Base-by-base conservation (phyloP, 2,888 invertebrate genomes). In the Chrysodeixis includens region DNA sequence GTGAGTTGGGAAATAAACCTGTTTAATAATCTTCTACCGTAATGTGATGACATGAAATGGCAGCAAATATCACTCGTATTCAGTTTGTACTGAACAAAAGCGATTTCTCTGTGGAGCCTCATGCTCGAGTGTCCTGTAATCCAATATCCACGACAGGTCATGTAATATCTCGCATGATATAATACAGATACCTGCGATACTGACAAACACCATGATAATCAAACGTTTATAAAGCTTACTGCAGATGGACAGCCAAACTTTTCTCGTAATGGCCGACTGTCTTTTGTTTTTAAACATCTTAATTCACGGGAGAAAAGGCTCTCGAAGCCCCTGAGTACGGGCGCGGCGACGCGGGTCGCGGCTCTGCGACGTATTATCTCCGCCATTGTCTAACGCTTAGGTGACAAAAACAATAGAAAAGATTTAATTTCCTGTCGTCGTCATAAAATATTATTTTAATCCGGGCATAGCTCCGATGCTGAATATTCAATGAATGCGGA, bases 401-500 rank as follows among this genome's bases (percentile, higher is more conserved):
- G 85, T 85, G 89, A 86, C 86, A 86, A 89, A 90, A 90, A 91
- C 90, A 91, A 92, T 90, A 86, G 89, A 86, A 90, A 84, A 84
- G 85, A 83, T 92, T 92, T 90, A 92, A 93, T 93, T 93, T 93
- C 92, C 93, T 89, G 91, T 82, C 85, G 78, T 71, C 82, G 78
- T 84, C 84, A 86, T 90, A 88, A 92, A 92, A 91, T 92, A 92
- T 91, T 90, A 90, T 91, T 93, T 90, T 88, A 91, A 90, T 90
- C 90, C 90, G 83, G 79, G 79, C 84, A 83, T 82, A 85, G 85
- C 86, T 84, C 74, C 79, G 78, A 83, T 83, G 88, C 86, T 87
- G 91, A 90, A 91, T 90, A 91, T 90, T 90, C 90, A 89, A 89
- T 89, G 88, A 85, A 83, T 85, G 83, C 84, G 78, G 73, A 51